A percentile compares a stretch with the other conserved stretches of the same genome.
Conservation (phyloP, 2,797 vertebrate species). For the Parauchenoglanis ngamensis region DNA sequence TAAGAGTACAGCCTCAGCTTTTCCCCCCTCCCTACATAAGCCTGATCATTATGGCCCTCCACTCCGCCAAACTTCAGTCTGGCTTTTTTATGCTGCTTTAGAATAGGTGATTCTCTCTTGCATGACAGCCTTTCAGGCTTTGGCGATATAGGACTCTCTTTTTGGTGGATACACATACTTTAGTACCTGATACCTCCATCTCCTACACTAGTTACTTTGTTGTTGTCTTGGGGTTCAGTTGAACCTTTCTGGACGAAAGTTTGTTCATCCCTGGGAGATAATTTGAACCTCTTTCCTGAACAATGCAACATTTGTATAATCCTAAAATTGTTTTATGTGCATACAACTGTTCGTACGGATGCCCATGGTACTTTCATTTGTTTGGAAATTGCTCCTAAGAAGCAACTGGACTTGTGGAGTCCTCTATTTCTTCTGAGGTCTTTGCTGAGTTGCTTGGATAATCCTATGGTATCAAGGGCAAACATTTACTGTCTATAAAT, state of each 20-base stretch:
- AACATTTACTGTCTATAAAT: not conserved
- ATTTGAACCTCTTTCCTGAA: not conserved
- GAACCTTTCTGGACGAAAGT: not conserved
- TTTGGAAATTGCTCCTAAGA: not conserved
- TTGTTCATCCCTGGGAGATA: not conserved
- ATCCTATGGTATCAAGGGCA: not conserved
- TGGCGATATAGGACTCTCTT: not conserved
- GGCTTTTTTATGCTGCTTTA: not conserved
- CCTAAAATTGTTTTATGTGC: not conserved
- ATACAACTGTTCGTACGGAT: not conserved
- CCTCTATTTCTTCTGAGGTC: not conserved
- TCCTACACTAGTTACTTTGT: not conserved
- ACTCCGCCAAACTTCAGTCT: not conserved
- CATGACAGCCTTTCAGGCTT: not conserved
- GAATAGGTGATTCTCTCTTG: not conserved
- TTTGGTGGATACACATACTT: not conserved
- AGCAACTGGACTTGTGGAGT: not conserved
- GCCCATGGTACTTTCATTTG: not conserved
- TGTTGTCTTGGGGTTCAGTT: not conserved
- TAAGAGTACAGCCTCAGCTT: not conserved
- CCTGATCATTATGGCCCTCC: not conserved
- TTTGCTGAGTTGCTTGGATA: not conserved
- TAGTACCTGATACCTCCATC: not conserved
- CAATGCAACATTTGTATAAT: not conserved
- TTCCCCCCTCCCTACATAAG: not conserved